Conservation (phyloP, 2,888 invertebrate species). For the Pyrgus malvae region DNA sequence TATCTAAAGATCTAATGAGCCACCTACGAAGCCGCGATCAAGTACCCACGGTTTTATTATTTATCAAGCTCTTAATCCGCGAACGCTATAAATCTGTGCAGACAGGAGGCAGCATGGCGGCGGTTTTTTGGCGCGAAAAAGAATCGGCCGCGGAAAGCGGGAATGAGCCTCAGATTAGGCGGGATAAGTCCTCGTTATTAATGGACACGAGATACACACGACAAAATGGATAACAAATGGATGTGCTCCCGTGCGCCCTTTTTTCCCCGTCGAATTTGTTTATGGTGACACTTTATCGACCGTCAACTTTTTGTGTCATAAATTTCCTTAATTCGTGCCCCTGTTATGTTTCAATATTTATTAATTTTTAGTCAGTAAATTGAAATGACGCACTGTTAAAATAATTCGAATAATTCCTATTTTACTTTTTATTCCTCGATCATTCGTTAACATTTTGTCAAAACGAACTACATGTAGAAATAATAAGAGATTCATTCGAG, state of each 20-base stretch:
- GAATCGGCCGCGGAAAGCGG: conserved; percentile 77
- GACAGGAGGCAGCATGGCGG: conserved; percentile 65
- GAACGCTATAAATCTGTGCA: conserved; percentile 69
- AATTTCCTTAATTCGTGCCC: not conserved
- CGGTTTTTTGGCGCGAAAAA: conserved; percentile 70
- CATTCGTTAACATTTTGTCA: too few species aligned
- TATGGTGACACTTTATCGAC: conserved; percentile 31
- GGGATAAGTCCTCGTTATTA: conserved; percentile 77
- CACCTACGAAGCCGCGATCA: not conserved
- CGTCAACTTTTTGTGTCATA: conserved; percentile 16
- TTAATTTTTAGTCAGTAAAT: not conserved
- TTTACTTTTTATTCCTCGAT: too few species aligned
- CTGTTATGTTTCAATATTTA: not conserved
- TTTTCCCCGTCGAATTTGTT: conserved; percentile 35
- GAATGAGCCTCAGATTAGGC: conserved; percentile 77
- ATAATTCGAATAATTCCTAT: too few species aligned
- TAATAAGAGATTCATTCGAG: too few species aligned
- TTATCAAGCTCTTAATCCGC: conserved; percentile 64
- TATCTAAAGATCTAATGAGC: not conserved
- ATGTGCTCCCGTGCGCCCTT: conserved; percentile 41
- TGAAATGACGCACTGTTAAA: too few species aligned
- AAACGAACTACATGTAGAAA: too few species aligned
- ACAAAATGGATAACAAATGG: conserved; percentile 72
- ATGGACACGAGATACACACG: conserved; percentile 76
- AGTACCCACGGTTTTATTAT: conserved; percentile 53